A percentile compares a stretch with the other conserved stretches of the same genome.
Conservation (phyloP, 2,113 vertebrate species). For the Albula goreensis region DNA sequence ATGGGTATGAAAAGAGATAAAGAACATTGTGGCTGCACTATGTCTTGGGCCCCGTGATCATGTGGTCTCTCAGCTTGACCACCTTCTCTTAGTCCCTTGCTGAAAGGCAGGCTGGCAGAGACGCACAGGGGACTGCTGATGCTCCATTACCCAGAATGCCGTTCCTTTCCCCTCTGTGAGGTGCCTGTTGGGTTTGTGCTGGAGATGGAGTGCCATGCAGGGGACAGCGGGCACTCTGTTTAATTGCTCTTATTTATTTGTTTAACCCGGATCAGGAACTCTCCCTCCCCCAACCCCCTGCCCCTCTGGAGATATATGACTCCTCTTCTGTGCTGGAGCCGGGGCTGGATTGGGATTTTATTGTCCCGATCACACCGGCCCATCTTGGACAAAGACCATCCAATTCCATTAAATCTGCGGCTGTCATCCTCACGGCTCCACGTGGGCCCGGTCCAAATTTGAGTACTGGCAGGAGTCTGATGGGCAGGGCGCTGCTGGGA, state of each 20-base stretch:
- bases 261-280: conserved; percentile 39
- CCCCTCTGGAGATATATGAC: conserved; percentile 39
- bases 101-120: neutral
- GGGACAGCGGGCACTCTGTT: conserved; percentile 46
- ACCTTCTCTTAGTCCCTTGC: neutral
- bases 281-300: neutral
- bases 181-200: conserved; percentile 17
- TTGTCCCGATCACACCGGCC: conserved; percentile 25
- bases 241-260: conserved; percentile 55
- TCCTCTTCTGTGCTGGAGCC: conserved; percentile 15
- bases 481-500: neutral
- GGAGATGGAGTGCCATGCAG: conserved; percentile 11
- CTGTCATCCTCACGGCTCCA: conserved; percentile 20
- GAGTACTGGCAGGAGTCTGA: neutral
- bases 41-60: neutral
- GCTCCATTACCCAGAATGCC: neutral
- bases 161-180: neutral
- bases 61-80: neutral
- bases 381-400: conserved; percentile 29
- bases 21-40: neutral
- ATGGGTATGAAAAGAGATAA: neutral
- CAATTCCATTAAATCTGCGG: conserved; percentile 41
- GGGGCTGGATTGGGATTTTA: conserved; percentile 33
- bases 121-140: neutral
- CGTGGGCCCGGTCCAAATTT: neutral